Conservation (phyloP, 2,113 vertebrate genomes). For the Ochotona princeps region DNA sequence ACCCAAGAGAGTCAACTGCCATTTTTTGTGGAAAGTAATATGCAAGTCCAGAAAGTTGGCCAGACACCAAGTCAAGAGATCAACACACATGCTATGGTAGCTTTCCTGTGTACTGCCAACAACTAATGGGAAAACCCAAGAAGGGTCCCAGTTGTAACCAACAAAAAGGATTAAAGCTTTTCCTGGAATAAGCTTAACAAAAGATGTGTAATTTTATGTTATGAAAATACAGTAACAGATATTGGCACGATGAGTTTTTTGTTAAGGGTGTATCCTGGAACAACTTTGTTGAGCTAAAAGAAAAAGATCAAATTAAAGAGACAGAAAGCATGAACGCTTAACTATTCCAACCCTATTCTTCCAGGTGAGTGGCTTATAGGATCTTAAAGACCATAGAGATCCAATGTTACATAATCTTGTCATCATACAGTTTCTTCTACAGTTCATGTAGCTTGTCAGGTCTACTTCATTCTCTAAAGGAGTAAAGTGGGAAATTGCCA, state of each 20-base stretch:
- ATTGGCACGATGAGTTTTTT: slow-evolving; percentile 55
- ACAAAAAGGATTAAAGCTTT: too few relatives aligned
- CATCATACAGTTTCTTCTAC: neutral
- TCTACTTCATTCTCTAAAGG: neutral
- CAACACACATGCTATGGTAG: too few relatives aligned
- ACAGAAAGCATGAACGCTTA: neutral
- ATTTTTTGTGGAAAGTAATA: too few relatives aligned
- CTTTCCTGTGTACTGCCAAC: too few relatives aligned
- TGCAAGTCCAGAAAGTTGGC: too few relatives aligned
- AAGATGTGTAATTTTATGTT: too few relatives aligned
- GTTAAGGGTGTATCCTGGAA: neutral
- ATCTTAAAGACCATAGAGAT: slow-evolving; percentile 1
- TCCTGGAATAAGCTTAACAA: too few relatives aligned
- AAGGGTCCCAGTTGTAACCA: too few relatives aligned
- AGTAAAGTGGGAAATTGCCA: neutral
- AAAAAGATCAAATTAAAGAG: neutral
- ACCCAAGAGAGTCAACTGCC: too few relatives aligned
- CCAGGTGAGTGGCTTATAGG: neutral
- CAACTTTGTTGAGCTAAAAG: slow-evolving; percentile 14
- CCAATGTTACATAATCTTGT: neutral
- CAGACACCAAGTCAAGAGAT: too few relatives aligned
- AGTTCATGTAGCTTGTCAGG: neutral
- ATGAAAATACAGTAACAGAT: slow-evolving; percentile 17
- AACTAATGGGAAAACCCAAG: too few relatives aligned
- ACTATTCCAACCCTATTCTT: neutral